These are phyloP conservation scores for Microtus oregoni DNA, from an alignment of 2,113 vertebrate genomes.

Conservation along the genomic window DNA sequence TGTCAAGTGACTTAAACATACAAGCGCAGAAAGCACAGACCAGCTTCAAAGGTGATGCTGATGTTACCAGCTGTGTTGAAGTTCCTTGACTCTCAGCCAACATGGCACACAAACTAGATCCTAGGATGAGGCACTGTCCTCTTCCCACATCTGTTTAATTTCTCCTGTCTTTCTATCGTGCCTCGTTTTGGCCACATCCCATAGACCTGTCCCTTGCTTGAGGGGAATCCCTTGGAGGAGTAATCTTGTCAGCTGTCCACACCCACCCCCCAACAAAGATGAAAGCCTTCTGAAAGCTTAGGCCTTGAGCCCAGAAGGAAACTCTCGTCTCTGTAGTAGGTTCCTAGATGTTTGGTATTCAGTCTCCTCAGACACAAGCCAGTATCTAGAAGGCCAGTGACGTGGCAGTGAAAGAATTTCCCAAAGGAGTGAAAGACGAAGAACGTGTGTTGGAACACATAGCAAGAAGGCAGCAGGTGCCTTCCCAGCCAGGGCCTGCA, in stretches of 20 bases:
- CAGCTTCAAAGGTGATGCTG: not conserved
- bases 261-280: not conserved
- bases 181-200: not conserved
- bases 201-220: not conserved
- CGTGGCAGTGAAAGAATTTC: not conserved
- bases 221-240: not conserved
- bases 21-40: not conserved
- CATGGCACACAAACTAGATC: not conserved
- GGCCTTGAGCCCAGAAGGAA: not conserved
- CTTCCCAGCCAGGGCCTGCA: not conserved
- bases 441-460: not conserved
- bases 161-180: not conserved
- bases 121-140: not conserved
- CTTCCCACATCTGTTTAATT: not conserved
- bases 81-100: not conserved
- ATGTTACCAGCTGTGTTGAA: not conserved
- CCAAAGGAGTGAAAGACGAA: not conserved
- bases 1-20: rapidly evolving
- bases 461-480: not conserved
- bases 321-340: not conserved
- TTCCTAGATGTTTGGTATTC: not conserved
- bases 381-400: not conserved
- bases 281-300: not conserved
- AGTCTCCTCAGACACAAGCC: not conserved
- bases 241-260: not conserved